Evolutionary conservation across 2,888 invertebrate species (phyloP).

Genomic region (Clistopyga incitator): DNA sequence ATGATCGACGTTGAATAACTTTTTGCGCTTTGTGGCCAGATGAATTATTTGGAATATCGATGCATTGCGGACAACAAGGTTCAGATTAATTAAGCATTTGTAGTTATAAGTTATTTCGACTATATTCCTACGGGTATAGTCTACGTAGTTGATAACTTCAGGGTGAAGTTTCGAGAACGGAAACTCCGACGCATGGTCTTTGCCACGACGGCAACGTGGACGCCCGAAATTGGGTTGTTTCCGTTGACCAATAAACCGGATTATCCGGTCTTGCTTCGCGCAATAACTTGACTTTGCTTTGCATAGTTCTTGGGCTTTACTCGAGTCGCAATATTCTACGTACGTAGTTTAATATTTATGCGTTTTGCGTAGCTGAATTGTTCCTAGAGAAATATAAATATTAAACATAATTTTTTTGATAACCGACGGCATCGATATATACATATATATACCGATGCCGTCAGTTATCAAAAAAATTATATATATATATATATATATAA

Average conservation of each 20-base stretch:
- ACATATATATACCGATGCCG: no score
- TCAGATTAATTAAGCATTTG: neutral
- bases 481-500: no score
- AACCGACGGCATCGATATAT: neutral
- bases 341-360: neutral
- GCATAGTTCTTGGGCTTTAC: neutral
- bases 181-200: neutral
- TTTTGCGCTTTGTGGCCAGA: no score
- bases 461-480: no score
- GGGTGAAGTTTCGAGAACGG: neutral
- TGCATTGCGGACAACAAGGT: no score
- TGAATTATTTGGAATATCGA: no score
- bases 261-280: neutral
- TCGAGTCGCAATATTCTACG: neutral
- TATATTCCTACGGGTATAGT: neutral
- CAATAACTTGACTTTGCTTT: constrained; percentile 1
- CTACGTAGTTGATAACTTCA: neutral
- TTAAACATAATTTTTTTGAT: neutral
- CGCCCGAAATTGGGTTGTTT: neutral
- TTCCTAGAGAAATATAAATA: neutral
- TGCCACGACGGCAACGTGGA: neutral
- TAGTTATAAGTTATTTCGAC: neutral
- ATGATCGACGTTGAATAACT: no score
- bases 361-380: neutral
- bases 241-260: neutral